Conservation (phyloP, 1,140 invertebrate species). For the Goniozus legneri region DNA sequence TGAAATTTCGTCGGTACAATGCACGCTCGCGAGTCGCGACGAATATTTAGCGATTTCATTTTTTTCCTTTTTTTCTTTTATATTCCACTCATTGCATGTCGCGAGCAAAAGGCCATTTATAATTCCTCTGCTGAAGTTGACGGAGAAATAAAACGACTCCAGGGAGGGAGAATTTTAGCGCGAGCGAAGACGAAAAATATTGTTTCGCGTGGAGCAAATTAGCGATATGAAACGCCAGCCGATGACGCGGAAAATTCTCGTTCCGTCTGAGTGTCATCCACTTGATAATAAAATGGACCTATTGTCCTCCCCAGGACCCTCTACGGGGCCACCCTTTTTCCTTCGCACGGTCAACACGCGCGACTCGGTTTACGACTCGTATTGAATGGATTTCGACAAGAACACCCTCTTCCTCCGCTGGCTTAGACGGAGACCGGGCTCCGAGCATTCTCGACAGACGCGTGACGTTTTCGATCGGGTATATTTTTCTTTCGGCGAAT, state of each 20-base stretch:
- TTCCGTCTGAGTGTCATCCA: constrained; percentile 13
- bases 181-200: too few species aligned
- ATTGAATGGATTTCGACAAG: constrained; percentile 36
- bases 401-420: constrained; percentile 19
- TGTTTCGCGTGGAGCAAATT: too few species aligned
- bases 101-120: constrained; percentile 9
- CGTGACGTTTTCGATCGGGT: too few species aligned
- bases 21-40: constrained; percentile 9
- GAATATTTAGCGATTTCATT: constrained; percentile 19
- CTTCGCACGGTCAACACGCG: background rate
- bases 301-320: constrained; percentile 26
- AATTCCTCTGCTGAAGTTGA: too few species aligned
- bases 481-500: too few species aligned
- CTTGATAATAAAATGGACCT: constrained; percentile 40
- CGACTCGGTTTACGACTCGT: constrained; percentile 12
- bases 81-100: background rate
- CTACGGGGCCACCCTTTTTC: background rate
- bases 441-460: too few species aligned
- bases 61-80: constrained; percentile 3
- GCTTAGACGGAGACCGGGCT: too few species aligned
- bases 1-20: constrained; percentile 23
- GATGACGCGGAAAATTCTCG: constrained; percentile 6
- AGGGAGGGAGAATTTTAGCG: too few species aligned
- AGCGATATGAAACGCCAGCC: constrained; percentile 15
- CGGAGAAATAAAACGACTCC: too few species aligned